Evolutionary conservation across 2,113 vertebrate genomes (phyloP).

Genomic region (Cyphomyrus plagiostoma): DNA sequence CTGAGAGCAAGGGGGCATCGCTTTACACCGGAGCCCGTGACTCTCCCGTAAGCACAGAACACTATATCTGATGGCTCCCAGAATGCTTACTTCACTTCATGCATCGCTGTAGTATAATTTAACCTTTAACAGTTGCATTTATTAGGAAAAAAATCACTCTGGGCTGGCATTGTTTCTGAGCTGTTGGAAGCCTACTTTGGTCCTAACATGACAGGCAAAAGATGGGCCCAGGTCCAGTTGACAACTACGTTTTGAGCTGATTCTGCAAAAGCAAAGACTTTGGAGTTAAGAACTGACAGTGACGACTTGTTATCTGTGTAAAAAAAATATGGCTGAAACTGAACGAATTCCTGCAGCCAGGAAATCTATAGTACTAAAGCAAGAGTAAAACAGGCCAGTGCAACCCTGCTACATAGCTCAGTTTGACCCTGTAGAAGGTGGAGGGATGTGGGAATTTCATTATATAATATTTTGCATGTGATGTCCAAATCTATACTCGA

Average conservation of each 20-base stretch:
- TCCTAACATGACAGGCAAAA: not conserved
- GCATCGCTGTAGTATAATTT: not conserved
- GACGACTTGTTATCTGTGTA: not conserved
- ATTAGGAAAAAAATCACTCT: not conserved
- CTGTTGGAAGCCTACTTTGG: not conserved
- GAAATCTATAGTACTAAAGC: not conserved
- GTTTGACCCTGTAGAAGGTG: not conserved
- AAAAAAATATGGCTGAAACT: not conserved
- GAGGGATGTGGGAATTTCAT: not conserved
- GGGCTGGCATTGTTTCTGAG: not conserved
- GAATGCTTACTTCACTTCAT: not conserved
- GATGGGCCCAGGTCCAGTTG: not conserved
- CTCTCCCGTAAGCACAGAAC: not conserved
- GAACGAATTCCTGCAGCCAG: not conserved
- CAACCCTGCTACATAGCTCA: not conserved
- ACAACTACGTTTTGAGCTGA: not conserved
- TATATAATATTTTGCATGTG: not conserved
- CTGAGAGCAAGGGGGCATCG: not conserved
- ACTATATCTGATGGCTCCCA: not conserved
- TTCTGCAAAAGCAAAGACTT: not conserved
- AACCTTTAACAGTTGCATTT: not conserved
- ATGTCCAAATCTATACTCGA: not conserved
- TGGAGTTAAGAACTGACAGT: not conserved
- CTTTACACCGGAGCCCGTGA: not conserved
- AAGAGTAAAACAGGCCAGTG: not conserved